Conservation (phyloP, 2,113 vertebrate genomes). For the Bubo scandiacus region DNA sequence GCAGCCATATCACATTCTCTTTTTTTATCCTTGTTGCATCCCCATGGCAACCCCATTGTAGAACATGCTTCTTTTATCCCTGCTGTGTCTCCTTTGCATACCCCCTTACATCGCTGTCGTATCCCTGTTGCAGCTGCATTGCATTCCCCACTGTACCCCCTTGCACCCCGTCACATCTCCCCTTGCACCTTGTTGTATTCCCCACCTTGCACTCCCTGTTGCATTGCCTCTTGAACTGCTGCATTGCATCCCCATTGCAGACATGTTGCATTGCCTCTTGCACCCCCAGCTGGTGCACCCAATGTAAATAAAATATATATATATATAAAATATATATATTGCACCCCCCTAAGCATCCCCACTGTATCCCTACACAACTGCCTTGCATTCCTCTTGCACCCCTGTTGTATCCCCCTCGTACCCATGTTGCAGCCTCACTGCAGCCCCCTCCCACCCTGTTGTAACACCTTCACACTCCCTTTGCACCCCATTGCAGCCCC, state of each 20-base stretch:
- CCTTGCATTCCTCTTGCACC: neutral
- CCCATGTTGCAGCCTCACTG: neutral
- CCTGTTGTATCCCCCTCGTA: neutral
- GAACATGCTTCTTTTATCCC: neutral
- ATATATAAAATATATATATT: too few species aligned
- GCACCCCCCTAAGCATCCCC: neutral
- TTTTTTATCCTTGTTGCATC: neutral
- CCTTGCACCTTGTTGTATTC: neutral
- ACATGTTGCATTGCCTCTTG: neutral
- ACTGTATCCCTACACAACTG: neutral
- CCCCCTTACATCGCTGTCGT: too few species aligned
- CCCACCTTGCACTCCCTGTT: too few species aligned
- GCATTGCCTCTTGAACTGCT: neutral
- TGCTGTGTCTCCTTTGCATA: neutral
- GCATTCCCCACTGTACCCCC: neutral
- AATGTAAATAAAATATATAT: too few species aligned
- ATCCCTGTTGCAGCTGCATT: neutral
- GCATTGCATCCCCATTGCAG: neutral
- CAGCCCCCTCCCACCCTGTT: neutral
- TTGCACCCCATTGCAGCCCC: neutral
- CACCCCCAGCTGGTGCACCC: neutral
- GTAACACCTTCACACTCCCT: neutral
- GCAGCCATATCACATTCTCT: neutral
- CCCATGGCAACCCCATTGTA: constrained; percentile 1
- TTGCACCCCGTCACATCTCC: neutral